Percentiles rank a stretch among this genome's conserved stretches.
These are phyloP conservation scores for Gymnoscopelus microlampas DNA, from an alignment of 2,797 vertebrate species.

Conservation along the genomic window DNA sequence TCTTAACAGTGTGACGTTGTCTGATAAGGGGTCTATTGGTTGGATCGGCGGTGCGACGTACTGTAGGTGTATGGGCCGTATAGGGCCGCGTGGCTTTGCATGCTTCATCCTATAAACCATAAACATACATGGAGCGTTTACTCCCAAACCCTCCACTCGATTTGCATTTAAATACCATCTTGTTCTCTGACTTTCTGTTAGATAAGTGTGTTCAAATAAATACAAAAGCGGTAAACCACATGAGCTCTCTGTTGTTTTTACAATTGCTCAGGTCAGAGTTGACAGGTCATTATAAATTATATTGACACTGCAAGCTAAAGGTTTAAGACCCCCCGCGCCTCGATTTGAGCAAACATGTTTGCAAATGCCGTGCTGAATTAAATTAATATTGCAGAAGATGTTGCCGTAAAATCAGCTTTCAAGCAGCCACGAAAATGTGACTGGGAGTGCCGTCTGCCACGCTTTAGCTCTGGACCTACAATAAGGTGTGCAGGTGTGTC, in stretches of 20 bases:
- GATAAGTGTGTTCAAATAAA: conserved; percentile 20
- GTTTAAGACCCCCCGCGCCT: not conserved
- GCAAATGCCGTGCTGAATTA: conserved; percentile 19
- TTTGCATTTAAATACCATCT: not conserved
- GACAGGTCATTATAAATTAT: conserved; percentile 16
- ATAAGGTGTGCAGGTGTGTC: not conserved
- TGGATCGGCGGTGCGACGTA: no score
- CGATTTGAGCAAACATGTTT: conserved; percentile 6
- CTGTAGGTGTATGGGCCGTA: no score
- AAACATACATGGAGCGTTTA: conserved; percentile 49
- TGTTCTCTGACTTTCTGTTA: conserved; percentile 24
- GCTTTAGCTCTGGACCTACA: not conserved
- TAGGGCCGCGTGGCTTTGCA: no score
- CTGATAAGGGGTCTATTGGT: no score
- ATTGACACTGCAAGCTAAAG: conserved; percentile 8
- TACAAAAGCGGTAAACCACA: no score
- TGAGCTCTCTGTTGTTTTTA: no score
- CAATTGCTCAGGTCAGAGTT: conserved; percentile 6
- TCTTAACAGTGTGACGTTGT: no score
- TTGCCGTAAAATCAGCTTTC: conserved; percentile 8
- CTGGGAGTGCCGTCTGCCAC: conserved; percentile 6
- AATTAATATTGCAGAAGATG: conserved; percentile 32
- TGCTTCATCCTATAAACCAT: conserved; percentile 17
- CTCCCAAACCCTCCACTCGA: conserved; percentile 13
- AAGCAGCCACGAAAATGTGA: conserved; percentile 7